Evolutionary conservation across 1,140 invertebrate genomes (phyloP), one percentile per base, ranked within the genome.

Genomic region (Palaemon carinicauda): DNA sequence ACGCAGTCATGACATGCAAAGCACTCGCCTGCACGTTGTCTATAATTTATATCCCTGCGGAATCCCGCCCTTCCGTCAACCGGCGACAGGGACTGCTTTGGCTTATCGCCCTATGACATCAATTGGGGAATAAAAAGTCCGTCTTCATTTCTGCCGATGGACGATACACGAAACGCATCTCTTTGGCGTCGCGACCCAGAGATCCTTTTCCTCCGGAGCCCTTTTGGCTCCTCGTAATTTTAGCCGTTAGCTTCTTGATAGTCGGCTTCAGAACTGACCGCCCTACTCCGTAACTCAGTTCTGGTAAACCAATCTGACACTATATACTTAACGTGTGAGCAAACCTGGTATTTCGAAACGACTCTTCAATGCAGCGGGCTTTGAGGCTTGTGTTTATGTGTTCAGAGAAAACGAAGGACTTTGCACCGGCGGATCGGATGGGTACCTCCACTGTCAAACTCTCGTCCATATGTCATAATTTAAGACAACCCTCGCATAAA

Each of bases 261-360:
- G 80, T 50, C 27, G 80, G 65, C 19, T 60, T 82, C 54, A 52
- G 80, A 71, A 27, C 33, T 53, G 69, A 33, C 80, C 80, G 80
- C 41, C 69, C 60, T 24, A 82, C 80, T 56, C 80, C 80, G 31
- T 82, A 71, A 71, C 80, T 74, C 80, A 69, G 80, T 60, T 60
- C 65, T 71, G 80, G 80, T 82, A 82, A 82, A 69, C 65, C 69
- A 82, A 82, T 82, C 80, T 73, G 80, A 82, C 80, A 73, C 60
- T 82, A 50, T 82, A 71, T 82, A 82, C 80, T 82, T 82, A 82
- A 82, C 65, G 80, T 82, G 80, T 82, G 80, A 82, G 73, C 80
- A 82, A 82, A 82, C 80, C 80, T 82, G 80, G 31, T 82, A 82
- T 82, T 82, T 82, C 51, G 73, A 82, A 82, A 73, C 73, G 80